These are phyloP conservation scores for Grapholita molesta DNA, from an alignment of 1,140 invertebrate species.

Conservation along the genomic window DNA sequence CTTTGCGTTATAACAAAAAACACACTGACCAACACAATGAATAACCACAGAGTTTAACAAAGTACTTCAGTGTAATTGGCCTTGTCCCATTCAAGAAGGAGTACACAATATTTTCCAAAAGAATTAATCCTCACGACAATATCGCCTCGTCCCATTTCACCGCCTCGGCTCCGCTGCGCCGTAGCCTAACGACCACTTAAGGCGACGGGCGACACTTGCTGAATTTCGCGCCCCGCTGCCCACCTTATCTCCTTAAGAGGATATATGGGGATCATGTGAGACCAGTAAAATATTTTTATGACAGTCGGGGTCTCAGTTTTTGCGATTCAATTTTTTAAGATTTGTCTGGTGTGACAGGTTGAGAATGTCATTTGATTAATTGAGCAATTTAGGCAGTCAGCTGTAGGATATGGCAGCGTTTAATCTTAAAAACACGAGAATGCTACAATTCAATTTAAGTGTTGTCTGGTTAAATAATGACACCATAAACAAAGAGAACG, in stretches of 20 bases:
- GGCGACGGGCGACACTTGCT: conserved; percentile 8
- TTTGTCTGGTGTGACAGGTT: background rate
- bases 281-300: conserved; percentile 13
- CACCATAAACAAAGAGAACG: too few species aligned
- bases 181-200: conserved; percentile 1
- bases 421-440: background rate
- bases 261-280: conserved; percentile 10
- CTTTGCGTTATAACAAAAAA: too few species aligned
- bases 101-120: conserved; percentile 10
- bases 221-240: conserved; percentile 6
- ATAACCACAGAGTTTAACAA: too few species aligned
- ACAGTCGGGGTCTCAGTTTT: conserved; percentile 3
- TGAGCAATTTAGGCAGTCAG: background rate
- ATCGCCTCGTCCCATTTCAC: conserved; percentile 9
- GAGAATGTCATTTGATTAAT: background rate
- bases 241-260: conserved; percentile 8
- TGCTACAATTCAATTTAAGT: too few species aligned
- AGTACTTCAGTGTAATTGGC: too few species aligned
- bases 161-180: background rate
- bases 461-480: too few species aligned
- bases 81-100: background rate
- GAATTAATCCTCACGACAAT: conserved; percentile 14
- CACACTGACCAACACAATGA: too few species aligned
- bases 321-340: background rate
- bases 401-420: background rate